Evolutionary conservation across 2,797 vertebrate genomes (phyloP), one percentile per base, ranked within the genome.

Genomic region (Sphenodon punctatus): DNA sequence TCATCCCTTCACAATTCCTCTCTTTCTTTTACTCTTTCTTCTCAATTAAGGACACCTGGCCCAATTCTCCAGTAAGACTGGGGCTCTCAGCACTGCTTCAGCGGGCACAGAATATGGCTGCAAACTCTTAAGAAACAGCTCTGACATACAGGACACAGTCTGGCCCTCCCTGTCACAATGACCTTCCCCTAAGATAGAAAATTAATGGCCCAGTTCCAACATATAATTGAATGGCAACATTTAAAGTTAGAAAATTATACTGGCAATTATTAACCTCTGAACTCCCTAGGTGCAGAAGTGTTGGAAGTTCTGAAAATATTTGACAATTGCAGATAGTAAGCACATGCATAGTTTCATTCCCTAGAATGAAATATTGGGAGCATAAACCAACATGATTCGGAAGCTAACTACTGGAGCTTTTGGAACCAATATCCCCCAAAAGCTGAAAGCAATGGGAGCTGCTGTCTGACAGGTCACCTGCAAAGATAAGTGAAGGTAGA

Each of bases 131-230:
- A 69, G 39, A 58, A 14, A 0, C 0, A 9, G 11, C 45, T 69
- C 69, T 68, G 8, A 6, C 2, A 1, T 23, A 4, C 7, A 56
- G 10, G 19, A 22, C 19, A 56, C 9, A 43, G 17, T 45, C 3
- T 60, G 11, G 23, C 8, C 20, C 69, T 2, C 1, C 0, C 4
- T n/a, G 5, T 25, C 41, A 46, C 17, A 5, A 12, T 4, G 27
- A 22, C 8, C 16, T 72, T 43, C 11, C 6, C 30, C 56, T 56
- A 4, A 10, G 34, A 9, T 56, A 32, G 20, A 55, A 34, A 15
- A 15, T 19, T 2, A 23, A 15, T 16, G 22, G 8, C 3, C 14
- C 2, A 1, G 34, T 59, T 78, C 38, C 53, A 10, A 34, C 22
- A 34, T 34, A 30, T 32, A n/a, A n/a, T n/a, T n/a, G n/a, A n/a